These are phyloP conservation scores for Brachystomella parvula DNA, from an alignment of 1,140 invertebrate genomes.

Conservation along the genomic window DNA sequence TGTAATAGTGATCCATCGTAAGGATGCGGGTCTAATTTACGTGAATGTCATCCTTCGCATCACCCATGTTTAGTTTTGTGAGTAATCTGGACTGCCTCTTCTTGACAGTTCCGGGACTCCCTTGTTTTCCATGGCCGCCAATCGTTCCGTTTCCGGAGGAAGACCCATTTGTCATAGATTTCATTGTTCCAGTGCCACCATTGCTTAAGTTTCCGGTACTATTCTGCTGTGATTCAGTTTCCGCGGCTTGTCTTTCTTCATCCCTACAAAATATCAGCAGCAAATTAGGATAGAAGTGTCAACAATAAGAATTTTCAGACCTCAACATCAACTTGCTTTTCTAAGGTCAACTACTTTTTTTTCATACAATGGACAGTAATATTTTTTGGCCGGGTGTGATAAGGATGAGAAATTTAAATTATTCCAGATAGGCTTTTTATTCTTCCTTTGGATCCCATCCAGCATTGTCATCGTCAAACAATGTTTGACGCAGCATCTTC, in stretches of 20 bases:
- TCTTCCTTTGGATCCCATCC: no score
- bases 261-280: neutral
- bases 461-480: no score
- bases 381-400: no score
- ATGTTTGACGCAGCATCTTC: no score
- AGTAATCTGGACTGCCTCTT: slow-evolving; percentile 71
- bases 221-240: slow-evolving; percentile 4
- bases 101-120: slow-evolving; percentile 18
- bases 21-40: slow-evolving; percentile 40
- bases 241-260: neutral
- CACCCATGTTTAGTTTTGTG: slow-evolving; percentile 89
- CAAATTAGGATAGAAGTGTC: slow-evolving; percentile 1
- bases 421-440: no score
- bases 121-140: neutral
- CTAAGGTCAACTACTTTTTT: no score
- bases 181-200: slow-evolving; percentile 14
- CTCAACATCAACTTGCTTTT: no score
- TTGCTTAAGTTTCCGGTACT: slow-evolving; percentile 13
- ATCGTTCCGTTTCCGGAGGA: neutral
- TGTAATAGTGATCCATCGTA: no score
- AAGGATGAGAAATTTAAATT: no score
- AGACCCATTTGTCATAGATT: slow-evolving; percentile 5
- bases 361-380: no score
- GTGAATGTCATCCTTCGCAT: slow-evolving; percentile 96
- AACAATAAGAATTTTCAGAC: slow-evolving; percentile 14